Evolutionary conservation across 1,140 invertebrate species (phyloP).

Genomic region (Araneus ventricosus): DNA sequence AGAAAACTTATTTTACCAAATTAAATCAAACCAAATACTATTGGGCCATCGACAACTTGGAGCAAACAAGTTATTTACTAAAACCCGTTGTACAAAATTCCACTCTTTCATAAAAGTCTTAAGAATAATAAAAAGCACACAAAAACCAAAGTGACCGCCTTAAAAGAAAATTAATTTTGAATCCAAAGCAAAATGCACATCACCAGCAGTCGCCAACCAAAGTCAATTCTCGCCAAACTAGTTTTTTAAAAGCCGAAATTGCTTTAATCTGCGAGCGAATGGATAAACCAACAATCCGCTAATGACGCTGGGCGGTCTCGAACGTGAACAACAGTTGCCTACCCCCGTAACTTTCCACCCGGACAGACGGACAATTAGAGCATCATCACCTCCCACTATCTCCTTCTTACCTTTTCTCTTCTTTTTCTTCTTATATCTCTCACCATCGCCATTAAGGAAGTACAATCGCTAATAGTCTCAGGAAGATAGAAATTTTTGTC

Average conservation of each 20-base stretch:
- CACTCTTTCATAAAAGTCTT: too few relatives aligned
- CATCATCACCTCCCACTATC: constrained; percentile 71
- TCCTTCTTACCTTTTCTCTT: constrained; percentile 63
- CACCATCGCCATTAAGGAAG: constrained; percentile 70
- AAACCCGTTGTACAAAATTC: too few relatives aligned
- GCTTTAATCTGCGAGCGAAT: constrained; percentile 41
- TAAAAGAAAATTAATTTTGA: too few relatives aligned
- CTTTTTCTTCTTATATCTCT: constrained; percentile 62
- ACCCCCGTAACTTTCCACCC: constrained; percentile 35
- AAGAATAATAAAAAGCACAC: too few relatives aligned
- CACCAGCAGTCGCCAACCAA: background rate
- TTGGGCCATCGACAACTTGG: too few relatives aligned
- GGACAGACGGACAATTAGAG: constrained; percentile 73
- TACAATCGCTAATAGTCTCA: constrained; percentile 65
- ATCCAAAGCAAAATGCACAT: too few relatives aligned
- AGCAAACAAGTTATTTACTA: too few relatives aligned
- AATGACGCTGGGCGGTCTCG: constrained; percentile 58
- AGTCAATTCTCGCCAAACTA: constrained; percentile 23
- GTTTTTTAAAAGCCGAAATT: constrained; percentile 37
- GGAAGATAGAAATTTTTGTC: constrained; percentile 69
- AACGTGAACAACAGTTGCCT: constrained; percentile 70
- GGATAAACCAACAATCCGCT: constrained; percentile 74
- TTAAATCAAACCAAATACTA: too few relatives aligned
- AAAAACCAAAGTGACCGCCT: too few relatives aligned
- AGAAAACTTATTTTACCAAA: too few relatives aligned